Evolutionary conservation across 2,113 vertebrate genomes (phyloP).

Genomic region (Psephotus haematonotus): DNA sequence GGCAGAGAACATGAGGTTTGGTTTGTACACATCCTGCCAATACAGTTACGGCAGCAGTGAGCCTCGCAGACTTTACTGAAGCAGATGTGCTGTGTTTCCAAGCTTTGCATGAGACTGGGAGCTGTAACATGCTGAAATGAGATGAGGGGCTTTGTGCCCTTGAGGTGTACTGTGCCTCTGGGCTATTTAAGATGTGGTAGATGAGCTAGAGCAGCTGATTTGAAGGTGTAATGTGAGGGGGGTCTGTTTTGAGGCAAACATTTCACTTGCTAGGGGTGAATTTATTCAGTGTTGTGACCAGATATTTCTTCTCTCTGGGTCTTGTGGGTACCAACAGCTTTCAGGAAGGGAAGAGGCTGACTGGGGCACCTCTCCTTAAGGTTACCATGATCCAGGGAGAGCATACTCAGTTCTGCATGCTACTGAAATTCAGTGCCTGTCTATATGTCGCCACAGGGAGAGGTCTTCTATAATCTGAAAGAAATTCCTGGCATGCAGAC

Average conservation of each 20-base stretch:
- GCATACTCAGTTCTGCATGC: background rate
- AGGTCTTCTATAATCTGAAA: background rate
- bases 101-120: background rate
- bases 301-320: background rate
- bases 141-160: background rate
- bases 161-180: background rate
- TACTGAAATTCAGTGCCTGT: background rate
- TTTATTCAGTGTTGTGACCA: background rate
- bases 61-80: background rate
- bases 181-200: background rate
- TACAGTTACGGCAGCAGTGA: background rate
- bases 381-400: background rate
- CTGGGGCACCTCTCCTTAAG: background rate
- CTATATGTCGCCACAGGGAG: background rate
- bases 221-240: background rate
- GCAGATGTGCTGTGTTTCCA: background rate
- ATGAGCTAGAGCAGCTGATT: background rate
- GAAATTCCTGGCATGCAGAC: too few relatives aligned
- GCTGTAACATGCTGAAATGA: accelerated
- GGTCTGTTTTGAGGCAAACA: background rate
- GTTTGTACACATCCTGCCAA: background rate
- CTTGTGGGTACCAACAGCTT: background rate
- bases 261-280: background rate
- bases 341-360: background rate
- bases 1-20: background rate